Evolutionary conservation across 2,113 vertebrate species (phyloP), one percentile per base, ranked within the genome.

Genomic region (Piliocolobus tephrosceles): DNA sequence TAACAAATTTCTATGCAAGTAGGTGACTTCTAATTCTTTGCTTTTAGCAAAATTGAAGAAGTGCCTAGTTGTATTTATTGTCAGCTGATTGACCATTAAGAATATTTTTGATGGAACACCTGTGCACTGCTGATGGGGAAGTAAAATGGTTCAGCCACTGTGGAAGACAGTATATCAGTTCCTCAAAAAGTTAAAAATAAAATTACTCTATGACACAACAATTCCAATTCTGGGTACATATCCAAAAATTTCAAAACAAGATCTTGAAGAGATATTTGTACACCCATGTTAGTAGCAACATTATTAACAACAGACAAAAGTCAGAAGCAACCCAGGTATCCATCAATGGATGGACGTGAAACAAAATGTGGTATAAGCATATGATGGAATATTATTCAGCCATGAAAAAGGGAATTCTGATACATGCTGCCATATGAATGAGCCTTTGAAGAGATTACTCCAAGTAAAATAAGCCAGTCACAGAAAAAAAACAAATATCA

Each of bases 41-140:
- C 18, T 81, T 95, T 94, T 47, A 94, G 64, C 16, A 91, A 95
- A 91, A 95, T n/a, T 81, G 40, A 73, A 66, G 30, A 58, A 95
- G 20, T 47, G 25, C 38, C 12, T 58, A 43, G 8, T 50, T 96
- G n/a, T 64, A 84, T 32, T 79, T 73, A 83, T n/a, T 87, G 30
- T 68, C 32, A 78, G 10, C 75, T 66, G 38, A 78, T 40, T 72
- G 35, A 88, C n/a, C 25, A 52, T 43, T 40, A 76, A 58, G 91
- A 35, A 30, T 70, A 23, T 55, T 96, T 95, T 61, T 40, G 27
- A 2, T 87, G 75, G 4, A 78, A 72, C n/a, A 43, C 52, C 35
- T 81, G 40, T 52, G n/a, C n/a, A 40, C 52, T 73, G 27, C 32
- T 84, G 27, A 27, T 70, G 9, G 55, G 27, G 75, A 96, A 64